Evolutionary conservation across 2,113 vertebrate genomes (phyloP).

Genomic region (Sphaerodactylus townsendi): DNA sequence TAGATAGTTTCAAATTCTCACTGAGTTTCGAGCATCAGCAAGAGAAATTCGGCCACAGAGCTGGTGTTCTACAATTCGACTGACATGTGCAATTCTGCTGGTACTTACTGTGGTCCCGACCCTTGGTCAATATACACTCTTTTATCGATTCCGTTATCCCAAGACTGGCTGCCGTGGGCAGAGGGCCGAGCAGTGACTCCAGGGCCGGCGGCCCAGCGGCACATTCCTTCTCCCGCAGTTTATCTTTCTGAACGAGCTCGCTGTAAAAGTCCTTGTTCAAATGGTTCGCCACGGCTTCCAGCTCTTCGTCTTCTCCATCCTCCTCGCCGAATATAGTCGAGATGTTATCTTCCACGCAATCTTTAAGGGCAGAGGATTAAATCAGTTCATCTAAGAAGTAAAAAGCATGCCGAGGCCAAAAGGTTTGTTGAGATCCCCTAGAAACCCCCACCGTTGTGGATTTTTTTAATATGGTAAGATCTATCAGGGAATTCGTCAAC

Average conservation of each 20-base stretch:
- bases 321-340: slow-evolving; percentile 77
- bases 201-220: slow-evolving; percentile 72
- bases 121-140: slow-evolving; percentile 75
- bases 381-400: slow-evolving; percentile 29
- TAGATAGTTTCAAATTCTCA: too few species aligned
- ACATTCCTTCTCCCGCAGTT: slow-evolving; percentile 17
- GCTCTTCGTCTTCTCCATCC: slow-evolving; percentile 84
- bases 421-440: neutral
- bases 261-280: slow-evolving; percentile 83
- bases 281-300: slow-evolving; percentile 87
- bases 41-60: too few species aligned
- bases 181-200: slow-evolving; percentile 85
- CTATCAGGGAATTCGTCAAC: neutral
- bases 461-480: neutral
- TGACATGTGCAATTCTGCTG: neutral
- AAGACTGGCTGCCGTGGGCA: slow-evolving; percentile 89
- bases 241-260: slow-evolving; percentile 78
- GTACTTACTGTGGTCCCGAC: slow-evolving; percentile 82
- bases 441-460: neutral
- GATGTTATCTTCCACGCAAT: slow-evolving; percentile 71
- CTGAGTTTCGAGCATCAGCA: too few species aligned
- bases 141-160: slow-evolving; percentile 86
- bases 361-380: slow-evolving; percentile 58
- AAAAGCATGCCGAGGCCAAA: neutral
- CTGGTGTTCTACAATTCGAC: neutral